Percentiles rank a stretch among this genome's conserved stretches.
Evolutionary conservation across 2,888 invertebrate genomes (phyloP).

Genomic region (Horisme vitalbata): DNA sequence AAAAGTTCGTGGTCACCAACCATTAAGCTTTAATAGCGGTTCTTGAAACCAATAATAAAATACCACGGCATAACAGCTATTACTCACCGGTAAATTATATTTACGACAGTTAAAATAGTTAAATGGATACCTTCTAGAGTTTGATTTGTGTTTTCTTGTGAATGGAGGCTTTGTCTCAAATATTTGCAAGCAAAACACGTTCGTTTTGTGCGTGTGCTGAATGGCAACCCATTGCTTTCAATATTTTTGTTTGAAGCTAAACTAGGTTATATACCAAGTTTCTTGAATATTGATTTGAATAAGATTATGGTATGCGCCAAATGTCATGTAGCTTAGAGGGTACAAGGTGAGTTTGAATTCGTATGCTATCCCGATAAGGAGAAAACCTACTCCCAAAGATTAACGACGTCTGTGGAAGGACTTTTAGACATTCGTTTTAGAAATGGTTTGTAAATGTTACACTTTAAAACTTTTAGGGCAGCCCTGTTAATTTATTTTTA

Average conservation of each 20-base stretch:
- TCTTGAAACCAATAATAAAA: conserved; percentile 51
- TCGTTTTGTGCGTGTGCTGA: conserved; percentile 58
- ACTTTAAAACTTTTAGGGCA: too few species aligned
- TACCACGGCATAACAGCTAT: conserved; percentile 39
- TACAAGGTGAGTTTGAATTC: too few species aligned
- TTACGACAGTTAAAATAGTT: conserved; percentile 55
- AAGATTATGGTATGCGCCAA: neutral
- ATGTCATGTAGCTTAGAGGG: neutral
- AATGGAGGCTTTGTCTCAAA: conserved; percentile 69
- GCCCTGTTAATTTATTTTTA: too few species aligned
- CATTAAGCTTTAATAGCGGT: conserved; percentile 48
- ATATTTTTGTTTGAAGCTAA: conserved; percentile 66
- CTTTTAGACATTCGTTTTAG: too few species aligned
- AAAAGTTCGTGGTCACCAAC: conserved; percentile 44
- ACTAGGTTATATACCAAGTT: conserved; percentile 24
- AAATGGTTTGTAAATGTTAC: too few species aligned
- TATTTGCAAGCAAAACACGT: conserved; percentile 70
- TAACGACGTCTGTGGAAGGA: too few species aligned
- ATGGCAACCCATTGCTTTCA: conserved; percentile 62
- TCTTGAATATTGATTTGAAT: conserved; percentile 43
- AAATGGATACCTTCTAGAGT: conserved; percentile 48
- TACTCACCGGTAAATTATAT: conserved; percentile 45
- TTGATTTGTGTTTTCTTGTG: conserved; percentile 74
- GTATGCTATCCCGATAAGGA: too few species aligned
- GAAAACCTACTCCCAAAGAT: too few species aligned